These are phyloP conservation scores for Haliclona indistincta DNA, from an alignment of 37 sponge, comb jelly and placozoan genomes.

Conservation along the genomic window DNA sequence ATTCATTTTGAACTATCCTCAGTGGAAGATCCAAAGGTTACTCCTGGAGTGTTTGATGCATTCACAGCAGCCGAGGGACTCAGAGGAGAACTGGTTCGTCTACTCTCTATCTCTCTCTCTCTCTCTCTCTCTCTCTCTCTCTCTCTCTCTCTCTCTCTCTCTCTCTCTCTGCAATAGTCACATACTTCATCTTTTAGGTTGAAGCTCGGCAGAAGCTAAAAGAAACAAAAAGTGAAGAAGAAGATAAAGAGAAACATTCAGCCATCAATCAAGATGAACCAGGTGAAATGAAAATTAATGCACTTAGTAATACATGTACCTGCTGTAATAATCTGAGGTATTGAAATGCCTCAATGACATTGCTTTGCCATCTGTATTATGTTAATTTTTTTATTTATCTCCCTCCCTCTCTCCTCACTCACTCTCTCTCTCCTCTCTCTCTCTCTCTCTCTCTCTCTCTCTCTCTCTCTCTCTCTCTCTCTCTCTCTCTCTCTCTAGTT, in stretches of 20 bases:
- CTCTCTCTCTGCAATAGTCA: not conserved
- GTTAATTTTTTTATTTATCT: no score
- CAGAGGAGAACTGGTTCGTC: slow-evolving; percentile 73
- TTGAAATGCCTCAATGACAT: no score
- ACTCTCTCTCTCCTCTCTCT: no score
- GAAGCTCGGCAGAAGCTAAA: slow-evolving; percentile 79
- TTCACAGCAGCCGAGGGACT: slow-evolving; percentile 63
- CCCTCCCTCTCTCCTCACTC: no score
- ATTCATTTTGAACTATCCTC: slow-evolving; percentile 12
- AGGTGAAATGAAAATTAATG: slow-evolving; percentile 12
- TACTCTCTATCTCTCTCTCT: no score
- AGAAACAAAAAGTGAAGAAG: slow-evolving; percentile 37
- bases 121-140: not conserved
- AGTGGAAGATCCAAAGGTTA: not conserved
- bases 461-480: not conserved
- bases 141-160: not conserved
- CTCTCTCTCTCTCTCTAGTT: no score
- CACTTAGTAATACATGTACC: not conserved
- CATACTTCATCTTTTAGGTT: slow-evolving; percentile 14
- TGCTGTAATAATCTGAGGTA: not conserved
- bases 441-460: not conserved
- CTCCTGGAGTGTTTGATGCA: slow-evolving; percentile 52
- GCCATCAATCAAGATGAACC: slow-evolving; percentile 58
- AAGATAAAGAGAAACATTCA: slow-evolving; percentile 31
- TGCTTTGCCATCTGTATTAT: no score